Evolutionary conservation across 2,797 vertebrate species (phyloP).

Genomic region (Prunella strophiata): DNA sequence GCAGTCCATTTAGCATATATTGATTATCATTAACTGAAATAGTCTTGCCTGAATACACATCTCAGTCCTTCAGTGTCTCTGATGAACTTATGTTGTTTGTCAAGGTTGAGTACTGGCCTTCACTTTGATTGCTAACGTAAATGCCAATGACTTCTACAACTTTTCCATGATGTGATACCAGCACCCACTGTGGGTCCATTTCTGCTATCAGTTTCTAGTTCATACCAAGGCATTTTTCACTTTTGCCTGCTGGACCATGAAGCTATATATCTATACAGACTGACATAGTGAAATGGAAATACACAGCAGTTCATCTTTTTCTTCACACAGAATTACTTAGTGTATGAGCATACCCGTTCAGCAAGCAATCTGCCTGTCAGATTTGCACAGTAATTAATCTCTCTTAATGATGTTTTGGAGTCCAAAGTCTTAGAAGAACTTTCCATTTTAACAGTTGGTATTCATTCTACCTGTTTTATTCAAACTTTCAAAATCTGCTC

Average conservation of each 20-base stretch:
- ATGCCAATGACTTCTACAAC: neutral
- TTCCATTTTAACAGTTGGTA: neutral
- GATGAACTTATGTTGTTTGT: neutral
- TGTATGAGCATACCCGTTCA: neutral
- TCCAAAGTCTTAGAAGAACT: neutral
- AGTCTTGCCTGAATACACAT: neutral
- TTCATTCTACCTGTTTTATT: neutral
- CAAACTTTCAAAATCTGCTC: conserved; percentile 7
- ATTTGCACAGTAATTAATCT: neutral
- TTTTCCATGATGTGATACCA: neutral
- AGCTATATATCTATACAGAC: neutral
- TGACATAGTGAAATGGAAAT: neutral
- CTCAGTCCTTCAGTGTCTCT: neutral
- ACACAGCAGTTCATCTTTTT: neutral
- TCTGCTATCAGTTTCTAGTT: neutral
- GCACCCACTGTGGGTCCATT: neutral
- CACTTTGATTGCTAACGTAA: neutral
- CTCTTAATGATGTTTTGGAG: neutral
- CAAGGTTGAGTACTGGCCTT: neutral
- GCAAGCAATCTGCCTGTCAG: neutral
- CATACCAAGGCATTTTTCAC: neutral
- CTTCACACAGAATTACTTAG: neutral
- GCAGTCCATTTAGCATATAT: neutral
- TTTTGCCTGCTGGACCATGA: neutral
- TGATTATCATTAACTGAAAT: neutral